Percentiles rank a stretch among this genome's conserved stretches.
phyloP scores from a whole-genome alignment of 2,888 invertebrate species.

The Eretmocerus hayati region DNA sequence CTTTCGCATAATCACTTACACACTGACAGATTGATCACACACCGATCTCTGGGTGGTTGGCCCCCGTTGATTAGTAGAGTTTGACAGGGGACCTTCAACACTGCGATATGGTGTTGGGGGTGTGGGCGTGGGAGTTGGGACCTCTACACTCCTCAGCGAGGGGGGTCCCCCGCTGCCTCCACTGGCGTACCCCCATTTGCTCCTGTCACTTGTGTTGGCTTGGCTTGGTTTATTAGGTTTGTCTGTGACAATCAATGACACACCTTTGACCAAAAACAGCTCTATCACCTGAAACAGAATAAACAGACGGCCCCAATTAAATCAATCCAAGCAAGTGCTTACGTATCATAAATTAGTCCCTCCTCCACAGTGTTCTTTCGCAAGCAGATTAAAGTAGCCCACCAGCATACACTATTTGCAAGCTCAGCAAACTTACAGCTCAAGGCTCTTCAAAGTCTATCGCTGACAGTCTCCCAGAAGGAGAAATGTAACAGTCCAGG shows the following conservation, averaged over 20 bases:
- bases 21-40: conserved; percentile 21
- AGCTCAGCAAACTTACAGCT: too few species aligned
- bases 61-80: conserved; percentile 41
- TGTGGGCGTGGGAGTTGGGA: conserved; percentile 38
- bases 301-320: too few species aligned
- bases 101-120: conserved; percentile 39
- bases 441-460: too few species aligned
- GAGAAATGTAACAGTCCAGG: neutral
- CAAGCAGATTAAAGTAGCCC: too few species aligned
- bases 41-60: conserved; percentile 44
- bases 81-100: conserved; percentile 43
- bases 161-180: conserved; percentile 45
- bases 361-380: too few species aligned
- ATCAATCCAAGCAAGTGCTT: too few species aligned
- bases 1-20: too few species aligned
- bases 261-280: conserved; percentile 55
- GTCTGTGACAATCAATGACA: conserved; percentile 56
- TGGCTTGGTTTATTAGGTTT: conserved; percentile 35
- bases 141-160: conserved; percentile 44
- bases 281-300: conserved; percentile 52
- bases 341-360: too few species aligned
- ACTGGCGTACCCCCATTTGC: conserved; percentile 42
- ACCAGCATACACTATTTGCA: too few species aligned
- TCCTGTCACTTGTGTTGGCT: conserved; percentile 32
- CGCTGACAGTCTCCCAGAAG: neutral